Percentiles rank a stretch among this genome's conserved stretches.
phyloP scores from a whole-genome alignment of 2,113 vertebrate genomes.

The Daubentonia madagascariensis region DNA sequence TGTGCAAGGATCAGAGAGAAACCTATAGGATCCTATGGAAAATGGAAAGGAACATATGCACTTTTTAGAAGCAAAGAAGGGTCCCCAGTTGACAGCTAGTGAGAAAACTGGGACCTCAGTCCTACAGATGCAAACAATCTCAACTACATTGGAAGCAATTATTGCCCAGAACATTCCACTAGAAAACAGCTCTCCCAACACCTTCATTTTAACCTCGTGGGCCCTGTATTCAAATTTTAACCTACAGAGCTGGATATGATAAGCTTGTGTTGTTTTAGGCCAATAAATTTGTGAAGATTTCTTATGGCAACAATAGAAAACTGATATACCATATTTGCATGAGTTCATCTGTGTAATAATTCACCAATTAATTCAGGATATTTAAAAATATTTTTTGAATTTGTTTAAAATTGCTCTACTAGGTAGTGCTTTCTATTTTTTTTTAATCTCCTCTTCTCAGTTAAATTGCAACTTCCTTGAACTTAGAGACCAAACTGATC shows the following conservation, averaged over 20 bases:
- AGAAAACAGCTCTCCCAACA: background rate
- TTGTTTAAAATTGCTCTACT: background rate
- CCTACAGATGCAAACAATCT: background rate
- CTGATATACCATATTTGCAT: background rate
- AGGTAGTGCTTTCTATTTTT: background rate
- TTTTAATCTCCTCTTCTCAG: background rate
- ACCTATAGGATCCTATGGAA: rapidly evolving
- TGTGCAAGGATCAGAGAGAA: background rate
- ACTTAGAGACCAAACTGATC: background rate
- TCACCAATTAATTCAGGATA: background rate
- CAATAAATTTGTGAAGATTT: background rate
- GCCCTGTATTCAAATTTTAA: background rate
- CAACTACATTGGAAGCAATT: background rate
- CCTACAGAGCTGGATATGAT: background rate
- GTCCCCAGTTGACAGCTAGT: background rate
- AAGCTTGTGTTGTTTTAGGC: background rate
- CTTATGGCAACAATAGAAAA: background rate
- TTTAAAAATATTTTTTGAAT: background rate
- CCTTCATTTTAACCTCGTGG: background rate
- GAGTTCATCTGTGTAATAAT: background rate
- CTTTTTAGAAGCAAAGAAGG: background rate
- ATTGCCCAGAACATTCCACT: background rate
- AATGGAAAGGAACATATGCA: background rate
- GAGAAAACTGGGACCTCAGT: background rate
- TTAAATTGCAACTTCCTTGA: background rate